A percentile compares a stretch with the other conserved stretches of the same genome.
Conservation (phyloP, 2,797 vertebrate species). For the Gastrophryne carolinensis region DNA sequence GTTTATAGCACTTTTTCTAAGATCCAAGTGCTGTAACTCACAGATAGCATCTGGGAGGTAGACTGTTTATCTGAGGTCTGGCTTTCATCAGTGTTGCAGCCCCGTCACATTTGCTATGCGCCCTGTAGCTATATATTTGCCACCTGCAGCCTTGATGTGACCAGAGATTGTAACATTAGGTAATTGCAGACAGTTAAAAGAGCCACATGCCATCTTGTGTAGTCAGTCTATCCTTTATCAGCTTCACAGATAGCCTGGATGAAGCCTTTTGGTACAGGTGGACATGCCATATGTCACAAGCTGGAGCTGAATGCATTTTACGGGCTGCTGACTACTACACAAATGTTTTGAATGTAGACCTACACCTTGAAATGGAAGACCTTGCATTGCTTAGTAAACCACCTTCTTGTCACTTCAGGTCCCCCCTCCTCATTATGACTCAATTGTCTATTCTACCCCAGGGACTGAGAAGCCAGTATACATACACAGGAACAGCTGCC, state of each 20-base stretch:
- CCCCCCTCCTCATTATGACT: too few species aligned
- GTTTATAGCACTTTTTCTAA: too few species aligned
- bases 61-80: slow-evolving; percentile 1
- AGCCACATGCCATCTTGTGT: not conserved
- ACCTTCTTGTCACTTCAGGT: too few species aligned
- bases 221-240: not conserved
- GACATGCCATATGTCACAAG: not conserved
- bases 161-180: not conserved
- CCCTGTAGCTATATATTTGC: not conserved
- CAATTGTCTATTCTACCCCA: too few species aligned
- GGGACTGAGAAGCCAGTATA: too few species aligned
- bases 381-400: too few species aligned
- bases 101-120: slow-evolving; percentile 7
- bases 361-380: too few species aligned
- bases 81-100: not conserved
- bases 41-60: not conserved
- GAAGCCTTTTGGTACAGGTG: not conserved
- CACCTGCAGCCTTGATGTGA: slow-evolving; percentile 19
- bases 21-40: not conserved
- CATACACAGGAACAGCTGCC: too few species aligned
- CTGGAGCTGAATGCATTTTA: not conserved
- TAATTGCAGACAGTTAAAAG: slow-evolving; percentile 4
- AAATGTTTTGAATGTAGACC: too few species aligned
- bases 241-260: not conserved
- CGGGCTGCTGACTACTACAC: too few species aligned